Percentiles rank a stretch among this genome's conserved stretches.
Conservation (phyloP, 2,797 vertebrate species). For the Enteromius paludinosus region DNA sequence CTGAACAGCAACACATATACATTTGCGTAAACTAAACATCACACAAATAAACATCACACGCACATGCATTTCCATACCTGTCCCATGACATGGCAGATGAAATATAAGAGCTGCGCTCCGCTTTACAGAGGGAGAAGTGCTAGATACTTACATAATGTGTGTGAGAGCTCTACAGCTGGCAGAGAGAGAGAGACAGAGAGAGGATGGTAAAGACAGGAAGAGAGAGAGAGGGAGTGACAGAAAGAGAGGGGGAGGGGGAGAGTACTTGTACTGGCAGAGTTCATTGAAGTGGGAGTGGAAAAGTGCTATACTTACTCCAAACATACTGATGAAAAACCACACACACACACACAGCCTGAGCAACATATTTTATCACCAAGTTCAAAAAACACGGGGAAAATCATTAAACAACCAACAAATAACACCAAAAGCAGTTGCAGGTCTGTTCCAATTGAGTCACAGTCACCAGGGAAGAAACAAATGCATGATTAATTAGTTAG, state of each 20-base stretch:
- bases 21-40: background rate
- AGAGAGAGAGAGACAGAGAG: background rate
- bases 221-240: slow-evolving; percentile 31
- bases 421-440: background rate
- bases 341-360: background rate
- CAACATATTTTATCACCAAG: slow-evolving; percentile 6
- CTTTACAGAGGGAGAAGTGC: slow-evolving; percentile 25
- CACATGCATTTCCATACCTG: slow-evolving; percentile 30
- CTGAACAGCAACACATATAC: background rate
- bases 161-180: slow-evolving; percentile 41
- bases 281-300: slow-evolving; percentile 44
- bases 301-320: slow-evolving; percentile 47
- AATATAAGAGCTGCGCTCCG: slow-evolving; percentile 15
- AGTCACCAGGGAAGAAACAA: slow-evolving; percentile 5
- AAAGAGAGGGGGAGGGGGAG: slow-evolving; percentile 29
- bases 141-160: slow-evolving; percentile 61
- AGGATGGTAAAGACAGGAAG: slow-evolving; percentile 7
- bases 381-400: background rate
- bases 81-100: slow-evolving; percentile 41
- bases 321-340: slow-evolving; percentile 23
- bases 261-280: slow-evolving; percentile 42
- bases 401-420: background rate
- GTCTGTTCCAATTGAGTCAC: background rate
- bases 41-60: slow-evolving; percentile 19
- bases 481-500: background rate